Evolutionary conservation across 2,113 vertebrate genomes (phyloP).

Genomic region (Seriola aureovittata): DNA sequence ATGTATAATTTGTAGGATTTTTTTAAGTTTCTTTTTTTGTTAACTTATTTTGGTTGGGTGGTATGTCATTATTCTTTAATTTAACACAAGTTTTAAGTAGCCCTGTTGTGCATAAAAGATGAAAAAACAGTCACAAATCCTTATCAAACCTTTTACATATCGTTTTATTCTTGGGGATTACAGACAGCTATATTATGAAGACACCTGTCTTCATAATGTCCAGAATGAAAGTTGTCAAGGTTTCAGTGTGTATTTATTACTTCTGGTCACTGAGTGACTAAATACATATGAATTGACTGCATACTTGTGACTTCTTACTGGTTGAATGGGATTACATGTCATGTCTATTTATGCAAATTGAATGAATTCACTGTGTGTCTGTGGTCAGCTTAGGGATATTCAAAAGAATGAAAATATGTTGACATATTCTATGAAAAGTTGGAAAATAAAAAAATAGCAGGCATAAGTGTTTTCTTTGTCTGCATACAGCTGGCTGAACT

Average conservation of each 20-base stretch:
- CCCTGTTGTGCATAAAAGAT: slow-evolving; percentile 80
- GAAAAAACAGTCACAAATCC: slow-evolving; percentile 72
- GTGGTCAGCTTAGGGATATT: slow-evolving; percentile 70
- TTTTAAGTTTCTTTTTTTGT: slow-evolving; percentile 79
- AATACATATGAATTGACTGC: slow-evolving; percentile 60
- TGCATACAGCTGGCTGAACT: neutral
- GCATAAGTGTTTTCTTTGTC: slow-evolving; percentile 42
- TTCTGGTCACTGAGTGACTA: slow-evolving; percentile 75
- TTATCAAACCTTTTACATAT: slow-evolving; percentile 72
- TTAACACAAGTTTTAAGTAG: slow-evolving; percentile 79
- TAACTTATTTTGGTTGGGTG: slow-evolving; percentile 79
- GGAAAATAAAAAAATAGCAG: slow-evolving; percentile 64
- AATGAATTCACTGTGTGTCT: slow-evolving; percentile 74
- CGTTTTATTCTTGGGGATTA: slow-evolving; percentile 81
- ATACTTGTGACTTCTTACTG: slow-evolving; percentile 66
- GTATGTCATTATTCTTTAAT: slow-evolving; percentile 75
- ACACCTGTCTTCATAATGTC: slow-evolving; percentile 72
- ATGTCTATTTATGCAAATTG: slow-evolving; percentile 79
- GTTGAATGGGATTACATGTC: slow-evolving; percentile 71
- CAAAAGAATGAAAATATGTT: slow-evolving; percentile 63
- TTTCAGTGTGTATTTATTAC: slow-evolving; percentile 78
- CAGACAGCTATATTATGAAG: slow-evolving; percentile 74
- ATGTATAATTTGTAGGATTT: slow-evolving; percentile 50
- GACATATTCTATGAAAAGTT: slow-evolving; percentile 59
- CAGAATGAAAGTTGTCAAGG: slow-evolving; percentile 79